phyloP scores from a whole-genome alignment of 2,888 invertebrate genomes.

The Aspidapion aeneum region DNA sequence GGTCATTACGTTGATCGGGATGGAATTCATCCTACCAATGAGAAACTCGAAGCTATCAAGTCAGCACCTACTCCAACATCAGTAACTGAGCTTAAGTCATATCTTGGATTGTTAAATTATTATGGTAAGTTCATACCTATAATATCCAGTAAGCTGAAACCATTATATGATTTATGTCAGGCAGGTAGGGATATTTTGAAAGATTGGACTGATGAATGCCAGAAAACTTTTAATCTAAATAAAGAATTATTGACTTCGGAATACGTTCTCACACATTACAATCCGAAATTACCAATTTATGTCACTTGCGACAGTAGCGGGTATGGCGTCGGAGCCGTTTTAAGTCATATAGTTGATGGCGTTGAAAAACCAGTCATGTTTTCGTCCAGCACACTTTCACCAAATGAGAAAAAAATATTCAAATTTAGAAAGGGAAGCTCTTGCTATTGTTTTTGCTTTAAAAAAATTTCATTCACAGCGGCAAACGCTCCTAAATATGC shows the following conservation, averaged over 20 bases:
- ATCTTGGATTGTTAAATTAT: slow-evolving; percentile 26
- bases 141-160: slow-evolving; percentile 24
- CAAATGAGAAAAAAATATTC: background rate
- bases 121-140: slow-evolving; percentile 27
- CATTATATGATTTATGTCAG: no score
- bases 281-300: slow-evolving; percentile 26
- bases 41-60: slow-evolving; percentile 20
- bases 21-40: slow-evolving; percentile 5
- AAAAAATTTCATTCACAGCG: background rate
- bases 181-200: slow-evolving; percentile 15
- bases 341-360: slow-evolving; percentile 26
- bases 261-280: slow-evolving; percentile 24
- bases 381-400: slow-evolving; percentile 16
- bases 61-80: slow-evolving; percentile 19
- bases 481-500: no score
- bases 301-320: slow-evolving; percentile 26
- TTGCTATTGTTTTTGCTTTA: background rate
- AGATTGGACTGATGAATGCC: slow-evolving; percentile 24
- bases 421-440: slow-evolving; percentile 3
- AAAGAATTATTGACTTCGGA: slow-evolving; percentile 25
- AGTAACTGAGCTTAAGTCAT: slow-evolving; percentile 23
- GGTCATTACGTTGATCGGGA: background rate
- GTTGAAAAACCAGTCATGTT: slow-evolving; percentile 25
- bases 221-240: slow-evolving; percentile 24
- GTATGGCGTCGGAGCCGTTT: slow-evolving; percentile 29